A percentile compares a stretch with the other conserved stretches of the same genome.
These are phyloP conservation scores for Pachliopta kotzebuea DNA, from an alignment of 2,888 invertebrate species.

Conservation along the genomic window DNA sequence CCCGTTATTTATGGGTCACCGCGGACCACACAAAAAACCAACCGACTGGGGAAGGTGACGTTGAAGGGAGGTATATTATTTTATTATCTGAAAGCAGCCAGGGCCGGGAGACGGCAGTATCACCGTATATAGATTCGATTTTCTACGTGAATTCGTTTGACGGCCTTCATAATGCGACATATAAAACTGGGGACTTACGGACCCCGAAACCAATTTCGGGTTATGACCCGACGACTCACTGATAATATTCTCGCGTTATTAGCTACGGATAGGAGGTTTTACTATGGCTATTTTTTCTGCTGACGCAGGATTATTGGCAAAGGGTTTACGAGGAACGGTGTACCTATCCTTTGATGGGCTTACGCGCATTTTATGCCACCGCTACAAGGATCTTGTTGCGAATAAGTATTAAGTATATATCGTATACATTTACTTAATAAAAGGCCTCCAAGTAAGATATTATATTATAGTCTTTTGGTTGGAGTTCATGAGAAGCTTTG, in stretches of 20 bases:
- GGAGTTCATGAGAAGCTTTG: too few relatives aligned
- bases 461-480: too few relatives aligned
- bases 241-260: conserved; percentile 81
- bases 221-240: conserved; percentile 81
- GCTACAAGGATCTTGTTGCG: conserved; percentile 35
- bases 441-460: too few relatives aligned
- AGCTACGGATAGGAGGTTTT: conserved; percentile 81
- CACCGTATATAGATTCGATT: conserved; percentile 82
- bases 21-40: conserved; percentile 42
- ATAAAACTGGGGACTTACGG: conserved; percentile 81
- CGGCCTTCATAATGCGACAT: conserved; percentile 82
- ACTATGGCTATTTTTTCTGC: conserved; percentile 80
- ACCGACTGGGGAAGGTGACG: conserved; percentile 46
- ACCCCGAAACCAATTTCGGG: conserved; percentile 81
- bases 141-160: conserved; percentile 82
- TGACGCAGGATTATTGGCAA: conserved; percentile 75
- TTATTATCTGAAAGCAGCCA: conserved; percentile 77
- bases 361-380: conserved; percentile 70
- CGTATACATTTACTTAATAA: too few relatives aligned
- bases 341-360: conserved; percentile 43
- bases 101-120: conserved; percentile 71
- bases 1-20: conserved; percentile 38
- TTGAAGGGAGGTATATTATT: conserved; percentile 77
- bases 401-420: conserved; percentile 13
- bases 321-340: conserved; percentile 67